Percentiles rank a stretch among this genome's conserved stretches.
These are phyloP conservation scores for Chrysomela aeneicollis DNA, from an alignment of 2,888 invertebrate genomes.

Conservation along the genomic window DNA sequence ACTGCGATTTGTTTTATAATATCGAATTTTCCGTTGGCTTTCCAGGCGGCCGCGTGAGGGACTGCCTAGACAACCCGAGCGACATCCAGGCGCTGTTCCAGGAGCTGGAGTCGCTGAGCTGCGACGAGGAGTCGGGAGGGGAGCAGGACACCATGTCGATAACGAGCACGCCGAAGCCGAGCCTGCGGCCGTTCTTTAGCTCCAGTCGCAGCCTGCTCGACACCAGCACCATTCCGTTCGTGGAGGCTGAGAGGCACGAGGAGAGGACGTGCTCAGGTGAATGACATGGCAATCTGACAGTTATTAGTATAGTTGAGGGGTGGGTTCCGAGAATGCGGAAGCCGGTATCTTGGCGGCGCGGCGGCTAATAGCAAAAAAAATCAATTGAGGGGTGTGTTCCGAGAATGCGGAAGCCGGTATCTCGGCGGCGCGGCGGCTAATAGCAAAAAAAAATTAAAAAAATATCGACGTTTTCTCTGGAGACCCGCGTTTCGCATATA, in stretches of 20 bases:
- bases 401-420: too few relatives aligned
- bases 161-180: conserved; percentile 96
- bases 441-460: too few relatives aligned
- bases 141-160: conserved; percentile 97
- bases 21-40: background rate
- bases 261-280: conserved; percentile 41
- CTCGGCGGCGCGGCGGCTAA: too few relatives aligned
- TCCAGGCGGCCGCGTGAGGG: conserved; percentile 66
- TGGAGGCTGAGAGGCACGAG: conserved; percentile 52
- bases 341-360: too few relatives aligned
- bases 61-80: conserved; percentile 75
- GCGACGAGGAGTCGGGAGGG: conserved; percentile 88
- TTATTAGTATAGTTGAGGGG: too few relatives aligned
- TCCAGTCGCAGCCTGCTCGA: conserved; percentile 80
- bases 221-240: conserved; percentile 48
- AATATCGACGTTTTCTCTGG: too few relatives aligned
- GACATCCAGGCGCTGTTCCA: conserved; percentile 95
- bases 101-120: conserved; percentile 93
- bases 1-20: too few relatives aligned
- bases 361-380: background rate
- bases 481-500: too few relatives aligned
- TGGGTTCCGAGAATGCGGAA: too few relatives aligned
- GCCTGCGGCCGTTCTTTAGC: conserved; percentile 93
- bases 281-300: background rate
- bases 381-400: background rate